A percentile compares a stretch with the other conserved stretches of the same genome.
Evolutionary conservation across 2,888 invertebrate genomes (phyloP).

Genomic region (Hydriomena furcata): DNA sequence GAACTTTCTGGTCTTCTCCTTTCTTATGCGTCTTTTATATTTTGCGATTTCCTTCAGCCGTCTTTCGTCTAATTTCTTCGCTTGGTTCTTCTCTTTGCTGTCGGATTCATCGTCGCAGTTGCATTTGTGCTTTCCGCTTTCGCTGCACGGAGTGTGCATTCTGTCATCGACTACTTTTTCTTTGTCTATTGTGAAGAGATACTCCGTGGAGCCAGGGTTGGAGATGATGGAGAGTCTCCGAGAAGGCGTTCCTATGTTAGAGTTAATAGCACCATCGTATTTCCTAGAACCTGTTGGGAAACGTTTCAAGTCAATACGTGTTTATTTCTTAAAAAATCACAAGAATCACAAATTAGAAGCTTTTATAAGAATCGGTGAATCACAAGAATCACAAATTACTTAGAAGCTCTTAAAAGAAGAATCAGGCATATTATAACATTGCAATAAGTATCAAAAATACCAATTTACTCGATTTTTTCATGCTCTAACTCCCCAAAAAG

Average conservation of each 20-base stretch:
- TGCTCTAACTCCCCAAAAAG: too few species aligned
- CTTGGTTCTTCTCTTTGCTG: constrained; percentile 54
- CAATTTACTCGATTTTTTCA: too few species aligned
- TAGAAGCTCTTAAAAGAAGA: too few species aligned
- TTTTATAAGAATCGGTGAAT: too few species aligned
- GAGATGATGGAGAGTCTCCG: constrained; percentile 47
- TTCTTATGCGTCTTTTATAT: constrained; percentile 70
- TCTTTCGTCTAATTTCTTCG: constrained; percentile 68
- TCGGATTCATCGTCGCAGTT: constrained; percentile 89
- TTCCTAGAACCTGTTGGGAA: constrained; percentile 43
- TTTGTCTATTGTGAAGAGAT: constrained; percentile 24
- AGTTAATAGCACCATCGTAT: constrained; percentile 47
- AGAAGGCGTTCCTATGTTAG: constrained; percentile 38
- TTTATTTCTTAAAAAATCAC: too few species aligned
- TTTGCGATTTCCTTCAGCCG: constrained; percentile 76
- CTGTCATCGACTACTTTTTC: constrained; percentile 85
- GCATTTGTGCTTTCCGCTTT: constrained; percentile 91
- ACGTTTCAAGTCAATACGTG: too few species aligned
- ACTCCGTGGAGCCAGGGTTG: constrained; percentile 32
- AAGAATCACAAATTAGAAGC: too few species aligned
- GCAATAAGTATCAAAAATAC: too few species aligned
- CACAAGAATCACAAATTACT: too few species aligned
- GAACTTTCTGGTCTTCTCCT: constrained; percentile 70
- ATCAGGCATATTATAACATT: too few species aligned
- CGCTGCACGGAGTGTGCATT: constrained; percentile 87